These are phyloP conservation scores for Scomber colias DNA, from an alignment of 2,113 vertebrate species.

Conservation along the genomic window DNA sequence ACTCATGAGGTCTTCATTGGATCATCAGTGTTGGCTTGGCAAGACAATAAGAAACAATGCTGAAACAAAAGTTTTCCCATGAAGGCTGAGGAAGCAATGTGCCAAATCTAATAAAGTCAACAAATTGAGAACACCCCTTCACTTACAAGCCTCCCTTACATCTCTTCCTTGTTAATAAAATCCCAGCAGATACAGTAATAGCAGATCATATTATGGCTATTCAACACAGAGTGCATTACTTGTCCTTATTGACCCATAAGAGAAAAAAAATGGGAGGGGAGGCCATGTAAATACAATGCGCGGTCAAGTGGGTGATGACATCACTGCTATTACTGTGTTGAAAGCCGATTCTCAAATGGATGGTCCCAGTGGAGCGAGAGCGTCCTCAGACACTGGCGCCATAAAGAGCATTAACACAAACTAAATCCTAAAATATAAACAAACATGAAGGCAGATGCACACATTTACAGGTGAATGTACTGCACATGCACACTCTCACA, in stretches of 20 bases:
- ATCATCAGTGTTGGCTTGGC: not conserved
- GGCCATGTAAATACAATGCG: not conserved
- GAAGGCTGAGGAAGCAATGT: constrained; percentile 1
- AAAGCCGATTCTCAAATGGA: constrained; percentile 24
- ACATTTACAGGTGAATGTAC: not conserved
- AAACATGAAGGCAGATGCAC: not conserved
- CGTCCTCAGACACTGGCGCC: constrained; percentile 13
- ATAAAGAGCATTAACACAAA: constrained; percentile 27
- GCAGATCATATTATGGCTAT: constrained; percentile 15
- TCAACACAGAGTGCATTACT: not conserved
- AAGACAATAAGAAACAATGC: constrained; percentile 11
- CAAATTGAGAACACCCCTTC: constrained; percentile 24
- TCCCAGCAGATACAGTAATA: constrained; percentile 17
- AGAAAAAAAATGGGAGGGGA: not conserved
- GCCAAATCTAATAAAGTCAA: constrained; percentile 30
- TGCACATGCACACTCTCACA: not conserved
- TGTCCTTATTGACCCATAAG: constrained; percentile 10
- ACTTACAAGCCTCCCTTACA: not conserved
- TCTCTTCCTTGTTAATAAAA: constrained; percentile 21
- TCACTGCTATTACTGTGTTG: not conserved
- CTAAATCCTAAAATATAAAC: constrained; percentile 20
- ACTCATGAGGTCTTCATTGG: constrained; percentile 23
- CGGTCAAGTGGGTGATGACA: not conserved
- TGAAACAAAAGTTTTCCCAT: constrained; percentile 16
- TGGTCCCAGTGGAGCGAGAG: constrained; percentile 14